Conservation (phyloP, 2,797 vertebrate species). For the Zonotrichia albicollis region DNA sequence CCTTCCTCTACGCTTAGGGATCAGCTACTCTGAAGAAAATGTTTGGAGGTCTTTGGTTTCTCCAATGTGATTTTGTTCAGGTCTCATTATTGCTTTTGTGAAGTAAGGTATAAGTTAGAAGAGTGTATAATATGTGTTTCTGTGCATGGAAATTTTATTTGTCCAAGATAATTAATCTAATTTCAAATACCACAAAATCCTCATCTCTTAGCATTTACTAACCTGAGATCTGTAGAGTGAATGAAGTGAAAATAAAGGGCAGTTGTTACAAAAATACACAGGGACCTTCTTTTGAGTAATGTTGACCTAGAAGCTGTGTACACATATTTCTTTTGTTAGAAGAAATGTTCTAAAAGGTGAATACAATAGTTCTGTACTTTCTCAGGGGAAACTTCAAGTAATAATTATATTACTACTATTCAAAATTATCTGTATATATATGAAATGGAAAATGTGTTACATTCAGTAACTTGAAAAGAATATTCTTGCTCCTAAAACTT, state of each 20-base stretch:
- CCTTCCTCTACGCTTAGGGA: neutral
- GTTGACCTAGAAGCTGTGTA: constrained; percentile 42
- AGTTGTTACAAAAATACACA: constrained; percentile 22
- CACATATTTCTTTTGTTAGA: constrained; percentile 38
- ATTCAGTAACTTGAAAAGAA: neutral
- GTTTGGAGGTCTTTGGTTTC: neutral
- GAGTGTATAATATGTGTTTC: neutral
- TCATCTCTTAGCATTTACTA: neutral
- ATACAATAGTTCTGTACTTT: constrained; percentile 1
- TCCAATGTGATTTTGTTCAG: neutral
- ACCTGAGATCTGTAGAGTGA: neutral
- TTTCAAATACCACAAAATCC: neutral
- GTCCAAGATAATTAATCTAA: neutral
- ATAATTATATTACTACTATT: neutral
- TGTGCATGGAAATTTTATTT: neutral
- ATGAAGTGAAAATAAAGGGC: neutral
- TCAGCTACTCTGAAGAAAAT: neutral
- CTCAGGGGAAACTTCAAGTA: neutral
- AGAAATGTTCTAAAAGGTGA: constrained; percentile 24
- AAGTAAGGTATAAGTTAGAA: neutral
- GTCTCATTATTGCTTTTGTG: neutral
- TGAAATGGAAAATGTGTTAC: neutral
- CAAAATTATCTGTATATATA: neutral
- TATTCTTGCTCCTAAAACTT: neutral
- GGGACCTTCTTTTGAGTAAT: neutral